Conservation (phyloP, 2,797 vertebrate species). For the Neosilurus mollespiculum region DNA sequence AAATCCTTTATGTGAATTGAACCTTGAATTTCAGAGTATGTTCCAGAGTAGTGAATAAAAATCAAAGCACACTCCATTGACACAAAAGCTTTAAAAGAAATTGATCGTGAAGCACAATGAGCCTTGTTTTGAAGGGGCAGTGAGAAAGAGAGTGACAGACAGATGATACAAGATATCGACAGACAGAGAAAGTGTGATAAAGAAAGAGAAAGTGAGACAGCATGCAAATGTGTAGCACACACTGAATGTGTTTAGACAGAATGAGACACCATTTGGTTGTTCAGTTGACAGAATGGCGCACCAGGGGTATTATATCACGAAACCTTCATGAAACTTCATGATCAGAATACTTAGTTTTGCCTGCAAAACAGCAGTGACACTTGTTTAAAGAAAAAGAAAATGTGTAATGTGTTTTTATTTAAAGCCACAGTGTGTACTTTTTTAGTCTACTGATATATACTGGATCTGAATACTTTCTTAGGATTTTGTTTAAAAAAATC, state of each 20-base stretch:
- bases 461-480: neutral
- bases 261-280: slow-evolving; percentile 47
- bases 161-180: slow-evolving; percentile 33
- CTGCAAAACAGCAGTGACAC: neutral
- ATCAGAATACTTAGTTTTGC: neutral
- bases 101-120: slow-evolving; percentile 34
- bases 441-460: neutral
- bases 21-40: slow-evolving; percentile 9
- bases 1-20: slow-evolving; percentile 24
- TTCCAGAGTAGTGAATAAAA: neutral
- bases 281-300: slow-evolving; percentile 24
- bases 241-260: slow-evolving; percentile 46
- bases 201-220: slow-evolving; percentile 25
- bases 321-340: neutral
- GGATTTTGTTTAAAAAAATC: neutral
- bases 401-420: neutral
- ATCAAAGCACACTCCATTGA: slow-evolving; percentile 24
- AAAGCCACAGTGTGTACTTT: neutral
- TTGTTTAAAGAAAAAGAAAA: neutral
- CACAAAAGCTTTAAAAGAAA: slow-evolving; percentile 31
- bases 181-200: slow-evolving; percentile 32
- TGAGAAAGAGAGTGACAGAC: slow-evolving; percentile 38
- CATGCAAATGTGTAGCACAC: slow-evolving; percentile 20
- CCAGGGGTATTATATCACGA: slow-evolving; percentile 11
- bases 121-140: slow-evolving; percentile 18